Percentiles rank a stretch among this genome's conserved stretches.
Conservation (phyloP, 2,797 vertebrate genomes). For the Zenarchopterus dispar region DNA sequence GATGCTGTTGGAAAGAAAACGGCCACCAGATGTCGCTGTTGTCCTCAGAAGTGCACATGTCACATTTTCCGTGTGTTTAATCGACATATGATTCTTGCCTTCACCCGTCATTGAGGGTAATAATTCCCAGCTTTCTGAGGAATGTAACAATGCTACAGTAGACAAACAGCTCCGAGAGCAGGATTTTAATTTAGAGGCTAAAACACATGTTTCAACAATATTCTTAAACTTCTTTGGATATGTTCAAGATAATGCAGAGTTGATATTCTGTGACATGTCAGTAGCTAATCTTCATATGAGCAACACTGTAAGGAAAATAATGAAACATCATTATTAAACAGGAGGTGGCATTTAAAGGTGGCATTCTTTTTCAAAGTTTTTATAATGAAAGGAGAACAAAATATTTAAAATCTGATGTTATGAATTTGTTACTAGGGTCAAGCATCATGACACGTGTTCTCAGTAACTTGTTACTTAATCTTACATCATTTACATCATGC, state of each 20-base stretch:
- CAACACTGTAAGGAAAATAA: not conserved
- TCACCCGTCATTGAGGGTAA: slow-evolving; percentile 18
- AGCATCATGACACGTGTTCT: slow-evolving; percentile 3
- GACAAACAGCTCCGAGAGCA: slow-evolving; percentile 4
- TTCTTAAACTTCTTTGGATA: slow-evolving; percentile 2
- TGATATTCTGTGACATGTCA: not conserved
- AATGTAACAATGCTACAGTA: slow-evolving; percentile 9
- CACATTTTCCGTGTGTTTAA: slow-evolving; percentile 5
- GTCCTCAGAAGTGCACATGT: slow-evolving; percentile 9
- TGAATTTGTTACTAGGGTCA: slow-evolving; percentile 40
- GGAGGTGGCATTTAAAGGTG: slow-evolving; percentile 1
- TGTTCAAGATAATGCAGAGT: not conserved
- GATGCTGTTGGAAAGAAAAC: not conserved
- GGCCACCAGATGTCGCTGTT: slow-evolving; percentile 55
- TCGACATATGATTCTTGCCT: slow-evolving; percentile 20
- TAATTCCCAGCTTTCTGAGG: slow-evolving; percentile 29
- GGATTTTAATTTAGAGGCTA: slow-evolving; percentile 15
- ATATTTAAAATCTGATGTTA: slow-evolving; percentile 17
- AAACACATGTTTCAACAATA: slow-evolving; percentile 1
- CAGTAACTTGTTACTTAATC: not conserved
- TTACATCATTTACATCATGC: slow-evolving; percentile 36
- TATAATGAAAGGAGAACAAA: not conserved
- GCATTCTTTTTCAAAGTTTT: slow-evolving; percentile 4
- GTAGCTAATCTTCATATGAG: slow-evolving; percentile 1
- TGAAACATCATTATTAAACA: not conserved